Evolutionary conservation across 2,888 invertebrate species (phyloP).

Genomic region (Lepidonotus clava): DNA sequence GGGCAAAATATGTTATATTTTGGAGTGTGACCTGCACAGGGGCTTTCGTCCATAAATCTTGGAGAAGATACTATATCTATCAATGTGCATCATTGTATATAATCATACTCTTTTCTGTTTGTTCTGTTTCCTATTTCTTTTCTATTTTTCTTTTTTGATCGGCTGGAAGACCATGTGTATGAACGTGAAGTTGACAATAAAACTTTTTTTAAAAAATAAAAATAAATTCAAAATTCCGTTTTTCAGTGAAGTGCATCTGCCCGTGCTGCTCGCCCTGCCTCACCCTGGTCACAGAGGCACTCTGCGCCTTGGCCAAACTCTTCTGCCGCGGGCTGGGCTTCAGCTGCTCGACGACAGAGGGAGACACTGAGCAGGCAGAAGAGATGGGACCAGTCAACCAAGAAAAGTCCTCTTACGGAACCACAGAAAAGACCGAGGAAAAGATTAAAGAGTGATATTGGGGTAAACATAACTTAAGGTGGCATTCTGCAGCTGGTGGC

Average conservation of each 20-base stretch:
- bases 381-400: neutral
- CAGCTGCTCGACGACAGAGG: neutral
- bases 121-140: too few relatives aligned
- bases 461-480: too few relatives aligned
- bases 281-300: neutral
- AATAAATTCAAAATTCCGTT: neutral
- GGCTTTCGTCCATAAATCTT: too few relatives aligned
- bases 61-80: too few relatives aligned
- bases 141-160: too few relatives aligned
- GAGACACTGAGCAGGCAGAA: neutral
- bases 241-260: slow-evolving; percentile 31
- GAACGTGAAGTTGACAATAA: too few relatives aligned
- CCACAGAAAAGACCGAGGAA: neutral
- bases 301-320: neutral
- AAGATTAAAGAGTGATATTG: neutral
- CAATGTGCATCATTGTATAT: too few relatives aligned
- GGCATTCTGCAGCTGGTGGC: too few relatives aligned
- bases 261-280: slow-evolving; percentile 43
- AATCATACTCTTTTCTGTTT: too few relatives aligned
- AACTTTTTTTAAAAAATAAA: neutral
- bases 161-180: too few relatives aligned
- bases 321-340: neutral
- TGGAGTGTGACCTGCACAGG: too few relatives aligned
- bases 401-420: neutral
- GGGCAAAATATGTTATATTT: too few relatives aligned